phyloP scores from a whole-genome alignment of 2,113 vertebrate species.

The Apeltes quadracus region DNA sequence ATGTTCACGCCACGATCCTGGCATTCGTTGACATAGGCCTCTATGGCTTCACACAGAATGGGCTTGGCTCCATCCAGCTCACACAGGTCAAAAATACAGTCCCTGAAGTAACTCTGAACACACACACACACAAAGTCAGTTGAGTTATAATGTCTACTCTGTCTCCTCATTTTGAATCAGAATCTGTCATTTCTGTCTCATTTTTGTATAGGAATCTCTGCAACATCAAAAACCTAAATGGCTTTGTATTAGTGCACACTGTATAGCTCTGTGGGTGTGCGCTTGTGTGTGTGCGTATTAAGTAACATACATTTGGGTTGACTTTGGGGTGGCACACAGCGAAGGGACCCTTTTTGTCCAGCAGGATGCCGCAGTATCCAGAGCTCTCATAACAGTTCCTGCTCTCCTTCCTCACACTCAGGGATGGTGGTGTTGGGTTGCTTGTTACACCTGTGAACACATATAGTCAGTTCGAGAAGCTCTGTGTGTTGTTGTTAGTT shows the following conservation, averaged over 20 bases:
- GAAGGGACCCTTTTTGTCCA: constrained; percentile 70
- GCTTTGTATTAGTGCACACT: background rate
- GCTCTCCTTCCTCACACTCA: constrained; percentile 69
- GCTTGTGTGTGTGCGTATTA: background rate
- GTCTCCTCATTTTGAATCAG: background rate
- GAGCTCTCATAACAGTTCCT: constrained; percentile 76
- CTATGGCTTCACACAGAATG: constrained; percentile 80
- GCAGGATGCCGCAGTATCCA: constrained; percentile 75
- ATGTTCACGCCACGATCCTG: constrained; percentile 81
- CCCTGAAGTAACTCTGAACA: constrained; percentile 75
- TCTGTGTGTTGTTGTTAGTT: background rate
- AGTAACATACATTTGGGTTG: constrained; percentile 73
- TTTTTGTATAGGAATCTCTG: background rate
- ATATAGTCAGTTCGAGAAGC: background rate
- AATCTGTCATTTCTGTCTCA: background rate
- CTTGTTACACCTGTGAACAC: constrained; percentile 73
- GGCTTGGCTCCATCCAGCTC: constrained; percentile 73
- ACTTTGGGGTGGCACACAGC: constrained; percentile 66
- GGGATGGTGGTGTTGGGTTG: constrained; percentile 68
- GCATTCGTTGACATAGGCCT: constrained; percentile 81
- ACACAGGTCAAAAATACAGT: constrained; percentile 82
- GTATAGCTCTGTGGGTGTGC: background rate
- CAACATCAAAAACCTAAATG: background rate
- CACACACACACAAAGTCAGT: background rate
- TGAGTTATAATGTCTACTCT: background rate